A percentile compares a stretch with the other conserved stretches of the same genome.
These are phyloP conservation scores for Huso huso DNA, from an alignment of 2,797 vertebrate species.

Conservation along the genomic window DNA sequence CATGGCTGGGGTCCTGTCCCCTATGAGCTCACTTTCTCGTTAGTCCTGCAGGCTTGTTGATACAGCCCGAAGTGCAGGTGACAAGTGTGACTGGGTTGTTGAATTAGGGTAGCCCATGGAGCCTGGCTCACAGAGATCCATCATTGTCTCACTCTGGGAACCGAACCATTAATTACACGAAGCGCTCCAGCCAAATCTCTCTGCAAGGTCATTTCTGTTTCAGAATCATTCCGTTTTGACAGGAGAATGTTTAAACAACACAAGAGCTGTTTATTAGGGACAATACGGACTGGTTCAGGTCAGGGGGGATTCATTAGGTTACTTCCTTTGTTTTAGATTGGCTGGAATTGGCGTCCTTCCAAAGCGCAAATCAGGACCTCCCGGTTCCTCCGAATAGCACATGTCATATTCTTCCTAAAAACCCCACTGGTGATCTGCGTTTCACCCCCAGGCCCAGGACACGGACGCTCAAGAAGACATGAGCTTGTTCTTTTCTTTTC, in stretches of 20 bases:
- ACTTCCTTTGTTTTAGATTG: constrained; percentile 24
- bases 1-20: constrained; percentile 27
- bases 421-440: too few relatives aligned
- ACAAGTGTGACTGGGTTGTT: constrained; percentile 37
- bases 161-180: constrained; percentile 30
- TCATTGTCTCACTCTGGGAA: constrained; percentile 32
- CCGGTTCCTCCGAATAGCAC: constrained; percentile 15
- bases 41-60: constrained; percentile 20
- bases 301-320: constrained; percentile 29
- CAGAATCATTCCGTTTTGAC: constrained; percentile 6
- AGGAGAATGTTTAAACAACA: constrained; percentile 28
- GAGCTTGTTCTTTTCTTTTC: too few relatives aligned
- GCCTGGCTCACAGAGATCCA: constrained; percentile 19
- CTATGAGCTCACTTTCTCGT: constrained; percentile 38
- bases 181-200: constrained; percentile 7
- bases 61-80: constrained; percentile 43
- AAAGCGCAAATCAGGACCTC: constrained; percentile 9
- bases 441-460: too few relatives aligned
- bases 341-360: constrained; percentile 14
- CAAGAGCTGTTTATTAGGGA: constrained; percentile 23
- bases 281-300: constrained; percentile 24
- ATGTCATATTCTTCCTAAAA: too few relatives aligned
- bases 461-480: too few relatives aligned
- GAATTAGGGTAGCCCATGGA: constrained; percentile 27
- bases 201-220: constrained; percentile 27